A percentile compares a stretch with the other conserved stretches of the same genome.
phyloP scores from a whole-genome alignment of 1,140 invertebrate genomes.

The Sarcophaga peregrina region DNA sequence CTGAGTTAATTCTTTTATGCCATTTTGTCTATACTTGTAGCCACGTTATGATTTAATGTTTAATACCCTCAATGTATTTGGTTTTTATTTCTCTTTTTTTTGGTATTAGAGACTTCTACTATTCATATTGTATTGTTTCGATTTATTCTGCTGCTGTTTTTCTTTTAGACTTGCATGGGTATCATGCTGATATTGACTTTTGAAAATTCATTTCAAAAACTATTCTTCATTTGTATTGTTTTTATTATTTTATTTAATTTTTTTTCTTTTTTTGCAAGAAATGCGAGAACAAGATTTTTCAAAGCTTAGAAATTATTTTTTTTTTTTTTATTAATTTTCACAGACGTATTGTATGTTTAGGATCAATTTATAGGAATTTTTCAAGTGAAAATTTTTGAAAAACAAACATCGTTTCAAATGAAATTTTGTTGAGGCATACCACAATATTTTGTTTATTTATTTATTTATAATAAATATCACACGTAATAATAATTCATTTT shows the following conservation, averaged over 20 bases:
- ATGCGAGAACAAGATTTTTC: not conserved
- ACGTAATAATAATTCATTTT: slow-evolving; percentile 31
- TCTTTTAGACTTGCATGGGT: not conserved
- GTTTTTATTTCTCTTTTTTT: not conserved
- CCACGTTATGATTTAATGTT: slow-evolving; percentile 9
- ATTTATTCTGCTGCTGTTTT: not conserved
- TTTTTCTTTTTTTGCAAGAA: too few species aligned
- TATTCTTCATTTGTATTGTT: too few species aligned
- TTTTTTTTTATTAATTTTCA: not conserved
- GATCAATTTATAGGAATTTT: not conserved
- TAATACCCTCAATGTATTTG: slow-evolving; percentile 14
- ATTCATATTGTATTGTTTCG: too few species aligned
- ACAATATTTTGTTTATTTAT: not conserved
- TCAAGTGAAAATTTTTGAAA: not conserved
- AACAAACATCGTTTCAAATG: not conserved
- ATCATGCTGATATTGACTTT: slow-evolving; percentile 3
- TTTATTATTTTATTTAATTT: too few species aligned
- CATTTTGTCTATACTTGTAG: slow-evolving; percentile 14
- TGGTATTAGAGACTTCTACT: too few species aligned
- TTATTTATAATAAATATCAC: slow-evolving; percentile 8
- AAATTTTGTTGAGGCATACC: too few species aligned
- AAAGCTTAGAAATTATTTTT: not conserved
- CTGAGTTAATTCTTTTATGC: not conserved
- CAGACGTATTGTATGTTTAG: slow-evolving; percentile 9
- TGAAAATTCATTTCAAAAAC: not conserved